A percentile compares a stretch with the other conserved stretches of the same genome.
phyloP scores from a whole-genome alignment of 2,797 vertebrate species.

The Champsocephalus esox region DNA sequence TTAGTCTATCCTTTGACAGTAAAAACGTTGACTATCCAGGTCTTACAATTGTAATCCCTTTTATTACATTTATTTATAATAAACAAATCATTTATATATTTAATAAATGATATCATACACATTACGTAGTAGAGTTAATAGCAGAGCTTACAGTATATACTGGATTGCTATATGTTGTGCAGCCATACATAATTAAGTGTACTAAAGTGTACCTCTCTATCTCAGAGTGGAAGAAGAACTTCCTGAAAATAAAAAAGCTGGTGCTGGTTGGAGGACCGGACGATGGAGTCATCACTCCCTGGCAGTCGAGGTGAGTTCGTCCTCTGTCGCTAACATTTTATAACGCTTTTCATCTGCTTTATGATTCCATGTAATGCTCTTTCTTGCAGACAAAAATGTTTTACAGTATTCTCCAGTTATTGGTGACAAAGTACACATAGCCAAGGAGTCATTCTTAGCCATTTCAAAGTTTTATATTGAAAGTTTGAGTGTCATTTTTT shows the following conservation, averaged over 20 bases:
- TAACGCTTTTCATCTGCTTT: background rate
- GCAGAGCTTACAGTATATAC: background rate
- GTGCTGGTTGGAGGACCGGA: slow-evolving; percentile 92
- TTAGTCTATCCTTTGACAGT: background rate
- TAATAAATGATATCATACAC: too few species aligned
- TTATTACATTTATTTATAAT: slow-evolving; percentile 2
- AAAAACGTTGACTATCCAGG: background rate
- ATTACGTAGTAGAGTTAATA: background rate
- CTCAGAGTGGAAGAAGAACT: slow-evolving; percentile 92
- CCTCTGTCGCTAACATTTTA: background rate
- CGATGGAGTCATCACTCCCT: slow-evolving; percentile 93
- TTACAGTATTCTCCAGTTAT: background rate
- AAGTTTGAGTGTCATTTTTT: background rate
- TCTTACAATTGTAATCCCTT: background rate
- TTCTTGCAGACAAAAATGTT: background rate
- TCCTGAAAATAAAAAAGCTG: slow-evolving; percentile 88
- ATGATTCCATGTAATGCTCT: background rate
- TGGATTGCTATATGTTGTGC: background rate
- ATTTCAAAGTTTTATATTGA: background rate
- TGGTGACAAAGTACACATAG: background rate
- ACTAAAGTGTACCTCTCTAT: slow-evolving; percentile 16
- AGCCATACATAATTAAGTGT: background rate
- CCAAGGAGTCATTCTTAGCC: background rate
- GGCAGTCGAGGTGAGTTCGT: slow-evolving; percentile 90
- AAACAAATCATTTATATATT: background rate